Evolutionary conservation across 2,888 invertebrate genomes (phyloP).

Genomic region (Callyntrura guangdongensis): DNA sequence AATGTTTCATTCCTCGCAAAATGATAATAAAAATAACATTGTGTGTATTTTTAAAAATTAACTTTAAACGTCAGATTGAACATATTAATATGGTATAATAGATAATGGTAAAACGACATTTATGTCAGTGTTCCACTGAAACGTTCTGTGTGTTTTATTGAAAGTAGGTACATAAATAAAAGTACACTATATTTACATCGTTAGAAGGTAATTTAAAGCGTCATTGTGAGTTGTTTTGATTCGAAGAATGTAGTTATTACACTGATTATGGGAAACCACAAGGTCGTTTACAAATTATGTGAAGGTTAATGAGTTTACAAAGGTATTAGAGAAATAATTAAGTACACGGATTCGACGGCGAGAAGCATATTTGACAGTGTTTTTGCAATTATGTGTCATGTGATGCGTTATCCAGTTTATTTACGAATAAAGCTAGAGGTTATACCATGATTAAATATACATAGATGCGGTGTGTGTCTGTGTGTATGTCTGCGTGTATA

Average conservation of each 20-base stretch:
- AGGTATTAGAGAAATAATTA: neutral
- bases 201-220: neutral
- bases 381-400: neutral
- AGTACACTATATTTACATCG: neutral
- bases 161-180: conserved; percentile 15
- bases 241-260: neutral
- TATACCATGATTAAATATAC: too few relatives aligned
- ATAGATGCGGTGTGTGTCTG: neutral
- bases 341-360: neutral
- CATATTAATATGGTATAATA: conserved; percentile 16
- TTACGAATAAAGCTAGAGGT: neutral
- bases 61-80: conserved; percentile 17
- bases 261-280: neutral
- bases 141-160: conserved; percentile 51
- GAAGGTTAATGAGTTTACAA: neutral
- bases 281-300: neutral
- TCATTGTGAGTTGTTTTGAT: conserved; percentile 28
- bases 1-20: conserved; percentile 30
- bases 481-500: neutral
- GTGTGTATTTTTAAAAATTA: conserved; percentile 40
- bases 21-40: neutral
- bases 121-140: conserved; percentile 56
- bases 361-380: conserved; percentile 2
- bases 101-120: conserved; percentile 27
- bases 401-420: conserved; percentile 6